Base-by-base conservation (phyloP, 2,113 vertebrate genomes). In the Pagrus major region DNA sequence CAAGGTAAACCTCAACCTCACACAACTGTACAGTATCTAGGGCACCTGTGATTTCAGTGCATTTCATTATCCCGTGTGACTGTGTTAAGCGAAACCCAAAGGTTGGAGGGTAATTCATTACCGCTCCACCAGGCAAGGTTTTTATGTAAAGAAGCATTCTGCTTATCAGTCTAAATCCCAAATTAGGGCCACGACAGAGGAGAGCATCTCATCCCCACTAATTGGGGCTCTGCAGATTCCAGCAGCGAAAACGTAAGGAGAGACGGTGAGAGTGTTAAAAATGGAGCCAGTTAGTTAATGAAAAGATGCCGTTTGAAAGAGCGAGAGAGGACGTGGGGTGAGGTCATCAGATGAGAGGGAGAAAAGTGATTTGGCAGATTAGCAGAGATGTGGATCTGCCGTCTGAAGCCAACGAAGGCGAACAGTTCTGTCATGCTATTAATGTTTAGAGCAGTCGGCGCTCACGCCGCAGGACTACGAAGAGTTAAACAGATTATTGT, bases 61-160 rank as follows among this genome's bases (percentile, higher is more conserved):
- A 85, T 83, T 75, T 82, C 81, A 78, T 86, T 86, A 88, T 89
- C 72, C 61, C 1, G 15, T 49, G 65, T 76, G 81, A 78, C 63
- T 21, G 18, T 55, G 69, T 55, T 56, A 76, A 82, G 86, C 83
- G 78, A 80, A 84, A 69, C 33, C 2, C 63, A 31, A 64, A 51
- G 88, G 83, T 87, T 87, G 78, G 70, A 71, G 72, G 66, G 49
- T 86, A 89, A 86, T 92, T 90, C 87, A 89, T 92, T 89, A 89
- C 41, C 11, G 15, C 71, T 0, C 61, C 75, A 58, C 29, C 49
- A 76, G 72, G 42, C 46, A 37, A 65, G 82, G 60, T 75, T 87
- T 83, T 88, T 83, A 83, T 81, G 80, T 80, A 83, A 83, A 81
- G 68, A 75, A 29, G 54, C 44, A 25, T 83, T 84, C 72, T 87